Evolutionary conservation across 1,140 invertebrate species (phyloP), one percentile per base, ranked within the genome.

Genomic region (Drosophila navojoa): DNA sequence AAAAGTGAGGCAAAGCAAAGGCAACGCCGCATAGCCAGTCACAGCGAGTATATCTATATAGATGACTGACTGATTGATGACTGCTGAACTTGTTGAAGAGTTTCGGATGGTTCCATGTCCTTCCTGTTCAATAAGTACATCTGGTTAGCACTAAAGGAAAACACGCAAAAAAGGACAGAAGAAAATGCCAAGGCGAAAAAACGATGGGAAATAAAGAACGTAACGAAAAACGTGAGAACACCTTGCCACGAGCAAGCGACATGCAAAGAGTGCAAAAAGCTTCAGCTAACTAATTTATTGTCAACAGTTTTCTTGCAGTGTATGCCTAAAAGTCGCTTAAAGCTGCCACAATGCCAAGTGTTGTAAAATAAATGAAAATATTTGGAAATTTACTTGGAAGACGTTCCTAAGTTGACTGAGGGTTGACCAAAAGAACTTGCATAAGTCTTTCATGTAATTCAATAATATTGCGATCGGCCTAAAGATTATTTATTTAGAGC

Each of bases 11-110:
- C 19, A 22, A 29, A 2, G 32, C 25, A 64, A 55, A 59, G 16
- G 32, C 49, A 15, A 11, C 38, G 40, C 38, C 16, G 10, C 19
- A 22, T 15, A 40, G 15, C 47, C 27, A 45, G 50, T 40, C 35
- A 11, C 35, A 38, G 35, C 11, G 42, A 22, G 44, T 35, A 57
- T 66, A 47, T 45, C 40, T 47, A 57, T 57, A 49, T 59, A 59
- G 70, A 59, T 72, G 19, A 19, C 19, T 72, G 62, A 67, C 62
- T 72, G 70, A 72, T 72, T 72, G 70, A 72, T 72, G 70, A 54
- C 62, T 67, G 32, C 16, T 74, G 6, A 73, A 50, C 35, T 52
- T 44, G 53, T 53, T 32, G 50, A 32, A 10, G n/a, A 32, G 50
- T 53, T 32, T 53, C 29, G 5, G 52, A 32, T 29, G 27, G 19